Evolutionary conservation across 2,888 invertebrate genomes (phyloP).

Genomic region (Drosophila mettleri): DNA sequence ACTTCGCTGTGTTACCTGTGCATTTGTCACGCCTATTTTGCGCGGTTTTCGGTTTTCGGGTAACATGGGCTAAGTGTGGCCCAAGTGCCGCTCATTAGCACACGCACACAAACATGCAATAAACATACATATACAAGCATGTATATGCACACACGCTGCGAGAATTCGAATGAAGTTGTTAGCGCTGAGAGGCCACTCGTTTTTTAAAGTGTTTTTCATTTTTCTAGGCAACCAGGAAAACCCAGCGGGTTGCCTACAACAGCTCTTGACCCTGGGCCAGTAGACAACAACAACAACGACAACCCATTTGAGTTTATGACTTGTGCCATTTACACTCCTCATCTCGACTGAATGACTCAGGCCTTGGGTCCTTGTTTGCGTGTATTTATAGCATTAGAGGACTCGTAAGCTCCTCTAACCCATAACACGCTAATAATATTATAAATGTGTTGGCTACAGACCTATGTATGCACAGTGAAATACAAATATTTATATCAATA

Average conservation of each 20-base stretch:
- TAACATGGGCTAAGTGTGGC: slow-evolving; percentile 72
- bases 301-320: slow-evolving; percentile 60
- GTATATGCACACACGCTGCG: slow-evolving; percentile 20
- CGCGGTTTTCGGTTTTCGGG: slow-evolving; percentile 59
- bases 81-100: slow-evolving; percentile 69
- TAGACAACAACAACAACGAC: slow-evolving; percentile 19
- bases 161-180: slow-evolving; percentile 53
- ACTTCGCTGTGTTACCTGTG: slow-evolving; percentile 44
- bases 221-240: slow-evolving; percentile 48
- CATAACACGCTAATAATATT: slow-evolving; percentile 58
- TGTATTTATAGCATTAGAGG: slow-evolving; percentile 66
- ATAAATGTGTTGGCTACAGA: slow-evolving; percentile 51
- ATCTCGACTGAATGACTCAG: slow-evolving; percentile 64
- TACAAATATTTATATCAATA: not conserved
- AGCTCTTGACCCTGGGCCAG: slow-evolving; percentile 59
- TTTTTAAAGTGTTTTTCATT: slow-evolving; percentile 40
- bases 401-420: slow-evolving; percentile 10
- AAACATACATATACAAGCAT: slow-evolving; percentile 16
- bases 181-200: slow-evolving; percentile 52
- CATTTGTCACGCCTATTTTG: slow-evolving; percentile 58
- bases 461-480: not conserved
- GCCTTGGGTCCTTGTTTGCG: slow-evolving; percentile 50
- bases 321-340: slow-evolving; percentile 66
- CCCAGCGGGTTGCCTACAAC: slow-evolving; percentile 48
- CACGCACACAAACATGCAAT: slow-evolving; percentile 38